Evolutionary conservation across 2,113 vertebrate species (phyloP).

Genomic region (Seriola quinqueradiata): DNA sequence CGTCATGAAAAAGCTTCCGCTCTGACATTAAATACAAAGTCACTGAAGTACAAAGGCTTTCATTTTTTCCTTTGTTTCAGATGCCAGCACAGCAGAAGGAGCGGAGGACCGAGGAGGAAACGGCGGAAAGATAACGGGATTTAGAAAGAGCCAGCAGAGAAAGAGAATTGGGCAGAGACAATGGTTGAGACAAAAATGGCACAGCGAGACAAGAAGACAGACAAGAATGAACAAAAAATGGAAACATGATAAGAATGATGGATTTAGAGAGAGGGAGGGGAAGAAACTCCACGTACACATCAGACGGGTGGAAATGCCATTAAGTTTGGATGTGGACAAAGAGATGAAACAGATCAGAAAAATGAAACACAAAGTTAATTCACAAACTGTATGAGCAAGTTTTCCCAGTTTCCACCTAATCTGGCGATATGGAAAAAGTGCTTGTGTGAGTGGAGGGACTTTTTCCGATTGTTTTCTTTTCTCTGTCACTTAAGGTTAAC

Average conservation of each 20-base stretch:
- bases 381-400: constrained; percentile 12
- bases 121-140: constrained; percentile 64
- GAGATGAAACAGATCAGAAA: constrained; percentile 39
- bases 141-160: constrained; percentile 40
- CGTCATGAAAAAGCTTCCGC: constrained; percentile 74
- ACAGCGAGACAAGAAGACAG: constrained; percentile 45
- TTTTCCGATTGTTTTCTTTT: constrained; percentile 62
- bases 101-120: constrained; percentile 48
- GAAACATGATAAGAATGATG: constrained; percentile 72
- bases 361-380: constrained; percentile 37
- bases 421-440: constrained; percentile 1
- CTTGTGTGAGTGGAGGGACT: constrained; percentile 38
- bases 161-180: constrained; percentile 49
- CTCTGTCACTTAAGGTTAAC: constrained; percentile 52
- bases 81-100: constrained; percentile 63
- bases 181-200: constrained; percentile 56
- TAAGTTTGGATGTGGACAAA: constrained; percentile 2
- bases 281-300: not conserved
- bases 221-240: constrained; percentile 68
- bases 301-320: constrained; percentile 28
- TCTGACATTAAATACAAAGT: constrained; percentile 75
- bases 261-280: constrained; percentile 34
- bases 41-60: constrained; percentile 70
- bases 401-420: constrained; percentile 31
- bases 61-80: constrained; percentile 69